phyloP scores from a whole-genome alignment of 2,888 invertebrate genomes.

The Choristoneura rosaceana region DNA sequence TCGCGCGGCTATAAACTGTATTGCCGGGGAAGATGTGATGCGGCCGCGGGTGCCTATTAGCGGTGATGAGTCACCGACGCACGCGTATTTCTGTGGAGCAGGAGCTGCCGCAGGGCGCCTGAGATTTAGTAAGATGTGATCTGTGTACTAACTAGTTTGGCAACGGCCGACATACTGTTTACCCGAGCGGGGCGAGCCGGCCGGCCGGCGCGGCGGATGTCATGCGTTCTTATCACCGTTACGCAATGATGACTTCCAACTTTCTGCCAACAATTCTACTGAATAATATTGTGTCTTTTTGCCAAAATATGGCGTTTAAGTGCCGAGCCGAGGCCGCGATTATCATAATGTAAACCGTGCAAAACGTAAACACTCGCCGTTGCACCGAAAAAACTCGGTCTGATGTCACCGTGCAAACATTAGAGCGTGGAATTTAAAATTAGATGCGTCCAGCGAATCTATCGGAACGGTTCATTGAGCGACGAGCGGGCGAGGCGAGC shows the following conservation, averaged over 20 bases:
- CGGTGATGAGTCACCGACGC: constrained; percentile 60
- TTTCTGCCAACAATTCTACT: constrained; percentile 1
- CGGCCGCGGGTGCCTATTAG: constrained; percentile 60
- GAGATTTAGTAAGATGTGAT: constrained; percentile 47
- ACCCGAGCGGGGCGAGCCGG: constrained; percentile 47
- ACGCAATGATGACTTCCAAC: constrained; percentile 50
- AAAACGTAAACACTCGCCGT: constrained; percentile 77
- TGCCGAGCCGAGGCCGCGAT: constrained; percentile 60
- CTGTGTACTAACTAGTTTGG: constrained; percentile 51
- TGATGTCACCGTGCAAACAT: constrained; percentile 83
- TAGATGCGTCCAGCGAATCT: constrained; percentile 77
- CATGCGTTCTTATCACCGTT: constrained; percentile 47
- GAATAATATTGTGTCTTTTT: constrained; percentile 12
- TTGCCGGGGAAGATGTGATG: constrained; percentile 56
- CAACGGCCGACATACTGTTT: constrained; percentile 57
- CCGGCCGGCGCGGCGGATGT: constrained; percentile 46
- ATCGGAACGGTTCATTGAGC: constrained; percentile 80
- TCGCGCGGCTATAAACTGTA: constrained; percentile 47
- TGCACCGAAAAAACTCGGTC: constrained; percentile 76
- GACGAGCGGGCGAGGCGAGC: constrained; percentile 82
- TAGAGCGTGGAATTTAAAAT: constrained; percentile 77
- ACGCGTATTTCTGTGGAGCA: constrained; percentile 58
- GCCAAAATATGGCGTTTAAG: constrained; percentile 33
- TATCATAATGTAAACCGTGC: constrained; percentile 65
- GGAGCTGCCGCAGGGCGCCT: constrained; percentile 47